Evolutionary conservation across 2,113 vertebrate genomes (phyloP).

Genomic region (Beaufortia kweichowensis): DNA sequence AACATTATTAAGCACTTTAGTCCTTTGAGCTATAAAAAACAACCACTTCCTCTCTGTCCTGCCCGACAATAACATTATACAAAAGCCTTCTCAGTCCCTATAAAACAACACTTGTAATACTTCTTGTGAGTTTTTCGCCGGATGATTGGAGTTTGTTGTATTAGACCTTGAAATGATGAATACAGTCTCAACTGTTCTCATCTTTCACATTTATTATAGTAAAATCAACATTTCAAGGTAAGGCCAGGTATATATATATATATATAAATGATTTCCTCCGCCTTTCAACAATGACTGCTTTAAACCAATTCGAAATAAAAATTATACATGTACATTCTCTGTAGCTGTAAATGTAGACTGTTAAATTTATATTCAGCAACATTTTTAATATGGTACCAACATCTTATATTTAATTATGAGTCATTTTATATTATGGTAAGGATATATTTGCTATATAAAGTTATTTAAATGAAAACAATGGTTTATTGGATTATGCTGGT

Average conservation of each 20-base stretch:
- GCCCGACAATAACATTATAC: background rate
- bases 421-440: no score
- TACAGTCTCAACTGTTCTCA: background rate
- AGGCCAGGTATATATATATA: slow-evolving; percentile 8
- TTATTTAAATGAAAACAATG: no score
- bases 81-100: background rate
- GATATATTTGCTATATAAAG: no score
- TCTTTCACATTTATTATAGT: slow-evolving; percentile 6
- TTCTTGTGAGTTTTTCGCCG: background rate
- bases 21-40: background rate
- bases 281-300: background rate
- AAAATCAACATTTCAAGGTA: background rate
- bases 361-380: no score
- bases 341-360: no score
- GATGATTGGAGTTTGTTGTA: background rate
- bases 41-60: slow-evolving; percentile 1
- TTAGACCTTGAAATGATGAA: slow-evolving; percentile 12
- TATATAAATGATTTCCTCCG: background rate
- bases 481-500: no score
- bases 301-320: background rate
- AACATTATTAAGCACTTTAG: background rate
- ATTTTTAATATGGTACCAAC: no score
- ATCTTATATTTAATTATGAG: no score
- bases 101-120: background rate
- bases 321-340: no score